Conservation (phyloP, 2,113 vertebrate species). For the human region DNA sequence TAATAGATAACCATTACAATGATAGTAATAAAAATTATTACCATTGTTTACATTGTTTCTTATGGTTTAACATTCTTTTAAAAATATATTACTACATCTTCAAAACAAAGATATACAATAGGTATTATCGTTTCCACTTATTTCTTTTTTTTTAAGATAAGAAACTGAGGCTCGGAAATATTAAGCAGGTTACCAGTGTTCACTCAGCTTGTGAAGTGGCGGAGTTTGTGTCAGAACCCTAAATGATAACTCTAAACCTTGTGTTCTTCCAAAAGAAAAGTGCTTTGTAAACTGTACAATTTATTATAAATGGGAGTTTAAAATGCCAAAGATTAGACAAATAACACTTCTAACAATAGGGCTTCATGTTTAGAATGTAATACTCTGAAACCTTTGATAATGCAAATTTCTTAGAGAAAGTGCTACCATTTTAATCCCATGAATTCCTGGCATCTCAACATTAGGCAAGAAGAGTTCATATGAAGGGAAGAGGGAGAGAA, state of each 20-base stretch:
- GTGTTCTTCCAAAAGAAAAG: neutral
- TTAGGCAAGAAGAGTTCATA: neutral
- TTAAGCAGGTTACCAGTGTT: neutral
- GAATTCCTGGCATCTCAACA: neutral
- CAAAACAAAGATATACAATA: neutral
- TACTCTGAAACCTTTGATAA: conserved; percentile 2
- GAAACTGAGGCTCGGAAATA: neutral
- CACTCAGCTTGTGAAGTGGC: neutral
- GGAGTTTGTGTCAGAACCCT: neutral
- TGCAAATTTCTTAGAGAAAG: conserved; percentile 8
- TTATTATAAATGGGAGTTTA: neutral
- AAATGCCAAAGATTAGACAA: conserved; percentile 18
- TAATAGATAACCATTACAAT: neutral
- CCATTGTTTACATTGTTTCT: neutral
- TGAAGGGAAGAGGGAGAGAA: neutral
- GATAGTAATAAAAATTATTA: neutral
- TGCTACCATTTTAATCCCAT: neutral
- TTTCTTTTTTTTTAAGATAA: neutral
- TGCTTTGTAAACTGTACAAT: neutral
- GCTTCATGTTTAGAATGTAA: conserved; percentile 28
- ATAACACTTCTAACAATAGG: neutral
- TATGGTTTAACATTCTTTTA: neutral
- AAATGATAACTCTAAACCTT: neutral
- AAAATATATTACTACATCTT: neutral
- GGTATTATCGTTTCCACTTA: neutral